phyloP scores from a whole-genome alignment of 2,888 invertebrate species.

The Oxyteleia sp. region DNA sequence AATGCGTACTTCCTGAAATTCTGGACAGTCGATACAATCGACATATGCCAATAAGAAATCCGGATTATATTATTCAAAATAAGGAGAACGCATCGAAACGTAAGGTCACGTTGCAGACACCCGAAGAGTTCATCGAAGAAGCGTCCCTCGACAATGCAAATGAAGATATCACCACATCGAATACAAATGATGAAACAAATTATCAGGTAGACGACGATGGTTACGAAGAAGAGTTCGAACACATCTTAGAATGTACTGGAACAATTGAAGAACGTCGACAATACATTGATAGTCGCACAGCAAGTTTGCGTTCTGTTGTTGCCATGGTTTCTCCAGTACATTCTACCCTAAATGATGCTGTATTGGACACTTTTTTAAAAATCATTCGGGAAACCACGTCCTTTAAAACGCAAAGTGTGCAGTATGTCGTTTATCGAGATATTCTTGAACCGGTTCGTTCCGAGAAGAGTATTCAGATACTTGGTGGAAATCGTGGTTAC shows the following conservation, averaged over 20 bases:
- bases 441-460: not conserved
- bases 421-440: not conserved
- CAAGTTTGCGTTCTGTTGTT: not conserved
- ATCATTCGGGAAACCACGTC: constrained; percentile 4
- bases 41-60: constrained; percentile 17
- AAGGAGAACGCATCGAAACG: not conserved
- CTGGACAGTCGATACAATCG: constrained; percentile 13
- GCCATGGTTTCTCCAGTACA: not conserved
- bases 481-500: not conserved
- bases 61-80: constrained; percentile 9
- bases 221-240: constrained; percentile 7
- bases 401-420: not conserved
- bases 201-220: no score
- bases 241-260: constrained; percentile 6
- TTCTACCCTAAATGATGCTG: not conserved
- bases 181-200: no score
- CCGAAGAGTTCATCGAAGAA: no score
- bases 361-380: constrained; percentile 5
- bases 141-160: no score
- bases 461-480: not conserved
- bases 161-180: no score
- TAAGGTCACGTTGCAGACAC: not conserved
- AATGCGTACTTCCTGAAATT: constrained; percentile 26
- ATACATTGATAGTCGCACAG: not conserved
- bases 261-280: constrained; percentile 3